Evolutionary conservation across 1,140 invertebrate species (phyloP).

Genomic region (Brevipalpus yothersi): DNA sequence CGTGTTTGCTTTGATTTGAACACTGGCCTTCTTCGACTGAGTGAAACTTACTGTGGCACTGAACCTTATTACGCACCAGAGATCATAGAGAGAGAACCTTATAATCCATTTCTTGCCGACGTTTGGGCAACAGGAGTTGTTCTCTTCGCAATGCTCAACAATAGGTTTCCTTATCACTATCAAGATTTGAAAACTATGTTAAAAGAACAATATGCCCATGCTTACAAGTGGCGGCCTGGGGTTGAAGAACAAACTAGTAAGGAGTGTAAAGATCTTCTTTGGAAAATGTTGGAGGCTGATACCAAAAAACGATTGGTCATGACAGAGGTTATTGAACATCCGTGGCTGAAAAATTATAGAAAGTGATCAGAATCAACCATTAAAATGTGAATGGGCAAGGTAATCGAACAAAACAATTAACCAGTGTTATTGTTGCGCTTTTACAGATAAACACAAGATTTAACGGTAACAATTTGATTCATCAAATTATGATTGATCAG

Average conservation of each 20-base stretch:
- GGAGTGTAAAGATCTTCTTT: slow-evolving; percentile 32
- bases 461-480: too few species aligned
- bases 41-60: slow-evolving; percentile 9
- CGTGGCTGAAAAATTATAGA: slow-evolving; percentile 8
- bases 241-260: background rate
- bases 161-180: slow-evolving; percentile 22
- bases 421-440: too few species aligned
- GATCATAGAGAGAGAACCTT: slow-evolving; percentile 14
- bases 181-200: slow-evolving; percentile 22
- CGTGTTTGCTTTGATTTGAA: background rate
- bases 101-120: slow-evolving; percentile 14
- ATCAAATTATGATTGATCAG: too few species aligned
- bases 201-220: slow-evolving; percentile 15
- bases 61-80: slow-evolving; percentile 13
- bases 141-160: slow-evolving; percentile 16
- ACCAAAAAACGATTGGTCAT: slow-evolving; percentile 41
- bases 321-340: slow-evolving; percentile 19
- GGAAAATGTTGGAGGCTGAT: slow-evolving; percentile 49
- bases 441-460: too few species aligned
- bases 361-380: background rate
- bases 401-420: too few species aligned
- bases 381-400: too few species aligned
- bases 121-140: slow-evolving; percentile 18
- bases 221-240: background rate
- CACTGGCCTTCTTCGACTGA: background rate